phyloP scores from a whole-genome alignment of 2,797 vertebrate genomes.

The Dallia pectoralis region DNA sequence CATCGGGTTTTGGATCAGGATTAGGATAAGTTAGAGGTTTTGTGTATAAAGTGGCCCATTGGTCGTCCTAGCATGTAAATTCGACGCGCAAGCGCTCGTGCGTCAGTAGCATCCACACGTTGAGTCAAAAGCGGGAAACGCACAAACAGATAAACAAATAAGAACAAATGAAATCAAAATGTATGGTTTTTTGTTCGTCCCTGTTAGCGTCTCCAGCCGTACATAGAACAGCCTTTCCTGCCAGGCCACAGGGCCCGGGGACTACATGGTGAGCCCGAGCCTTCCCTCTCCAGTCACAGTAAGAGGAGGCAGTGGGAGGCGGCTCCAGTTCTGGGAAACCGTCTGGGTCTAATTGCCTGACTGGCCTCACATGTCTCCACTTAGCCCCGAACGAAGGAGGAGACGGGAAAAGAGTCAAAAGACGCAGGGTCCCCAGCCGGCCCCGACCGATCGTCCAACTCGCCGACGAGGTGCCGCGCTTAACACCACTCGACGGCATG shows the following conservation, averaged over 20 bases:
- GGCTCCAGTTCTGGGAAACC: constrained; percentile 71
- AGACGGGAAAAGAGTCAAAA: constrained; percentile 40
- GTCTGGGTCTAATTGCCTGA: constrained; percentile 69
- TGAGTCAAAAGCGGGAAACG: too few species aligned
- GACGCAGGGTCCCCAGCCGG: constrained; percentile 58
- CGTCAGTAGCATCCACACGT: too few species aligned
- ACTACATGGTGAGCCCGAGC: constrained; percentile 47
- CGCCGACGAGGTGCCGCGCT: background rate
- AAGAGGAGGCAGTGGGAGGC: constrained; percentile 57
- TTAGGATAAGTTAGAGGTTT: too few species aligned
- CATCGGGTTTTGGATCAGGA: too few species aligned
- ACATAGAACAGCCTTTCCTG: background rate
- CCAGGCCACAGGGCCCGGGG: constrained; percentile 25
- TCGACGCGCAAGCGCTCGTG: too few species aligned
- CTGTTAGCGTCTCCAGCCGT: too few species aligned
- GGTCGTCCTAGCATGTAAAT: too few species aligned
- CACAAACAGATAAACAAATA: too few species aligned
- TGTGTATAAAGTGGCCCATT: too few species aligned
- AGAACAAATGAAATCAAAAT: too few species aligned
- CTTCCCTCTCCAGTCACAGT: constrained; percentile 47
- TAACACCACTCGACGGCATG: constrained; percentile 14
- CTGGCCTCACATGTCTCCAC: constrained; percentile 72
- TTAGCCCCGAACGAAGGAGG: constrained; percentile 48
- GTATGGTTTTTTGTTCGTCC: too few species aligned
- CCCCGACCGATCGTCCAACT: constrained; percentile 33